Conservation (phyloP, 1,140 invertebrate genomes). For the Aphelenchoides fujianensis region DNA sequence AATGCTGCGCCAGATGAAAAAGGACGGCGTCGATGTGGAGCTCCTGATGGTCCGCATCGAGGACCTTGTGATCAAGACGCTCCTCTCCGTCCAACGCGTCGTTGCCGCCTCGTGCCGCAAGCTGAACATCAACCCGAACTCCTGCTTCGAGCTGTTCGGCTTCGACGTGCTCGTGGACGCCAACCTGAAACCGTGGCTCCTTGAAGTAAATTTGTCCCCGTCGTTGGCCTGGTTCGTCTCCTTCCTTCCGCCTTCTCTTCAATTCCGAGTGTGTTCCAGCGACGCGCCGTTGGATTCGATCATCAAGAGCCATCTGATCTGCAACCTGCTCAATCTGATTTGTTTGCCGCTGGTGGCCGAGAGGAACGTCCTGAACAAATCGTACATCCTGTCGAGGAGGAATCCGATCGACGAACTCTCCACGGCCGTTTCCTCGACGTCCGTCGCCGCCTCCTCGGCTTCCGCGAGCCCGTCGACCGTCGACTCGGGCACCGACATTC, state of each 20-base stretch:
- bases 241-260: too few relatives aligned
- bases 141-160: slow-evolving; percentile 80
- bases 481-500: slow-evolving; percentile 11
- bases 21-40: slow-evolving; percentile 65
- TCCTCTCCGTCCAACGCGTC: slow-evolving; percentile 65
- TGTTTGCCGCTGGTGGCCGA: slow-evolving; percentile 59
- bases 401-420: slow-evolving; percentile 7
- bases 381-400: background rate
- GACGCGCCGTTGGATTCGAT: slow-evolving; percentile 67
- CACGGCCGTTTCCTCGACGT: slow-evolving; percentile 8
- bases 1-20: slow-evolving; percentile 64
- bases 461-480: slow-evolving; percentile 13
- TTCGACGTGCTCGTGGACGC: slow-evolving; percentile 92
- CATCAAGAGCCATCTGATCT: slow-evolving; percentile 65
- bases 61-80: slow-evolving; percentile 66
- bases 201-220: slow-evolving; percentile 87
- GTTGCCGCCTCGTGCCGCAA: slow-evolving; percentile 66
- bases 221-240: slow-evolving; percentile 69
- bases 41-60: slow-evolving; percentile 67
- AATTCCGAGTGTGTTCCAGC: slow-evolving; percentile 50
- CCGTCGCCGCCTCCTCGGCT: background rate
- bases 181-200: slow-evolving; percentile 82
- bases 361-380: slow-evolving; percentile 35
- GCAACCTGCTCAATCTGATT: slow-evolving; percentile 65
- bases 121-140: slow-evolving; percentile 67